Base-by-base conservation (phyloP, 2,113 vertebrate species). In the Dissostichus mawsoni region DNA sequence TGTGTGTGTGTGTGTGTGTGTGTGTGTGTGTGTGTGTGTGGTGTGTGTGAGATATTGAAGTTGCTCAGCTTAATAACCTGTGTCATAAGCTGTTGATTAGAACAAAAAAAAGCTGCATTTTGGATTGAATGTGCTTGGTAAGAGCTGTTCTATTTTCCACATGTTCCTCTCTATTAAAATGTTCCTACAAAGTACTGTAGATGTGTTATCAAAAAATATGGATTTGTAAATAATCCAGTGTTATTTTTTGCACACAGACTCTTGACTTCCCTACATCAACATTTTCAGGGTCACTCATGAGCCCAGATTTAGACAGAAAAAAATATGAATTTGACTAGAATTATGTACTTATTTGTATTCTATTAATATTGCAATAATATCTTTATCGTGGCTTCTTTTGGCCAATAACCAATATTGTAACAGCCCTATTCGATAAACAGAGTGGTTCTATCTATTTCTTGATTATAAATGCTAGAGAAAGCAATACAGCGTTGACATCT, bases 21-120 rank as follows among this genome's bases (percentile, higher is more conserved):
- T 69, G 56, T 63, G 68, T 78, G 71, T 70, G 66, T 56, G 71
- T 50, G 71, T 55, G 73, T 17, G 65, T n/a, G n/a, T n/a, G n/a
- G 66, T 56, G 71, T 50, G 71, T 55, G 73, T 17, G 65, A 51
- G 16, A 68, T 33, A 62, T 16, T 65, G 45, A 69, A 29, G 67
- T 90, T 76, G 74, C 23, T 77, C 41, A 73, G 76, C 73, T 85
- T 87, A 85, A 90, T 89, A 87, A 88, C 82, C 77, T 84, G 85
- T 86, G 78, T 82, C 82, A 92, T 84, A 91, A 85, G 74, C 89
- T 91, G 86, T 89, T 87, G 90, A 93, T 92, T 81, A 74, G 66
- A 89, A 74, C 76, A 74, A 61, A 69, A 82, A 76, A 83, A 4
- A 3, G 29, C 29, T 29, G 29, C 29, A 29, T 29, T 4, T 29